A percentile compares a stretch with the other conserved stretches of the same genome.
Evolutionary conservation across 2,797 vertebrate genomes (phyloP).

Genomic region (Syncerus caffer): DNA sequence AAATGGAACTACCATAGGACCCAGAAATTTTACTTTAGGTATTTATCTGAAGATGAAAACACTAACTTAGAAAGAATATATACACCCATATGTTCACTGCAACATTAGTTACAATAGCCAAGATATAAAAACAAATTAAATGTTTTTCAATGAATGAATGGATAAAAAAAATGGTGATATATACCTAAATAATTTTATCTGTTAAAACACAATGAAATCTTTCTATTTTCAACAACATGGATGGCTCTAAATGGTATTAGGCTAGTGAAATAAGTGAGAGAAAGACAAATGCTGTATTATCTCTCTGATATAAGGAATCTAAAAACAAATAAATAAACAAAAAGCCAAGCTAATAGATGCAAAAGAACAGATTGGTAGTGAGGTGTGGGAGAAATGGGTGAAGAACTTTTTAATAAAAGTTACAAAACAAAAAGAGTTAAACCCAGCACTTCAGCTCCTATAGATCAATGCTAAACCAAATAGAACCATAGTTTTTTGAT

Average conservation of each 20-base stretch:
- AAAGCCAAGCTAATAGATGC: neutral
- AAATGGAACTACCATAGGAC: neutral
- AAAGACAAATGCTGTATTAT: neutral
- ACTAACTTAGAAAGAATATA: neutral
- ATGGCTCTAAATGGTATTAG: neutral
- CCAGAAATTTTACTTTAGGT: neutral
- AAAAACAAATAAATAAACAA: neutral
- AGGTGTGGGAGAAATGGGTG: neutral
- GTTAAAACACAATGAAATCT: neutral
- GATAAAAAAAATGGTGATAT: neutral
- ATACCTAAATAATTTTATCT: neutral
- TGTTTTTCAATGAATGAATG: neutral
- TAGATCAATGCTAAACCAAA: neutral
- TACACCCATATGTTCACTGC: neutral
- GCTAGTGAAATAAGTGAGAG: neutral
- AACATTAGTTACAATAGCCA: neutral
- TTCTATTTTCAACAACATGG: neutral
- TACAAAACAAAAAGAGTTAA: neutral
- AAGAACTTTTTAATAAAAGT: neutral
- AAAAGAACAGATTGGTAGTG: neutral
- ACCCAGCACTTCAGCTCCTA: neutral
- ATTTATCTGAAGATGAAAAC: neutral
- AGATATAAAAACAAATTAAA: neutral
- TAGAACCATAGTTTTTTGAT: neutral
- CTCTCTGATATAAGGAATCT: neutral